Conservation (phyloP, 2,797 vertebrate genomes). For the Jordanella pulchra region DNA sequence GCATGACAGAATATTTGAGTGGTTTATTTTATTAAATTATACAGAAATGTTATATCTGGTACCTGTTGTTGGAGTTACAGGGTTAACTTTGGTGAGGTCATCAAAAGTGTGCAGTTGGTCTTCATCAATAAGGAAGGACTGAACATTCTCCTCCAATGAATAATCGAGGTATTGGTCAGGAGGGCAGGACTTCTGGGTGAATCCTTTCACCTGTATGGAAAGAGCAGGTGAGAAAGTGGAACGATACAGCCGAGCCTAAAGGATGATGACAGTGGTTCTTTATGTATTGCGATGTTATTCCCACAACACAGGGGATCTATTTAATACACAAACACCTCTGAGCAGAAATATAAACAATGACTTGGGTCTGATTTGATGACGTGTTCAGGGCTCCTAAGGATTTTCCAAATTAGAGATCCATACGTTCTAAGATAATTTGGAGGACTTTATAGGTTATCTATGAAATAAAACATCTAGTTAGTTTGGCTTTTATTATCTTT, state of each 20-base stretch:
- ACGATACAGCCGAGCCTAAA: background rate
- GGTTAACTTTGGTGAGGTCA: slow-evolving; percentile 96
- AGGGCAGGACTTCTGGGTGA: slow-evolving; percentile 44
- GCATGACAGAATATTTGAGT: background rate
- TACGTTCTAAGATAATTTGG: background rate
- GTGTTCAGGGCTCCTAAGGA: background rate
- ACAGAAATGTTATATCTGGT: background rate
- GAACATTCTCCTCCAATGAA: slow-evolving; percentile 82
- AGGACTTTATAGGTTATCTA: background rate
- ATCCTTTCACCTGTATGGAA: slow-evolving; percentile 75
- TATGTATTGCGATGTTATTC: slow-evolving; percentile 1
- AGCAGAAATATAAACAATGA: background rate
- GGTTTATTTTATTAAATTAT: slow-evolving; percentile 1
- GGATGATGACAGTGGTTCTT: background rate
- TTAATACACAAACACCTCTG: background rate
- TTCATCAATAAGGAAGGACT: slow-evolving; percentile 85
- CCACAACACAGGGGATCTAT: background rate
- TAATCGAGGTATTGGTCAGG: slow-evolving; percentile 62
- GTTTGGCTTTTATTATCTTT: background rate
- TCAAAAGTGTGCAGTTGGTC: slow-evolving; percentile 86
- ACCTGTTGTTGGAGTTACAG: slow-evolving; percentile 88
- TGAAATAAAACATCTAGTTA: background rate
- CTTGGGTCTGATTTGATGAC: background rate
- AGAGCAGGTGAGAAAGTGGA: background rate
- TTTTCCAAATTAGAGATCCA: background rate